phyloP scores from a whole-genome alignment of 2,797 vertebrate genomes.

The Gouania willdenowi region DNA sequence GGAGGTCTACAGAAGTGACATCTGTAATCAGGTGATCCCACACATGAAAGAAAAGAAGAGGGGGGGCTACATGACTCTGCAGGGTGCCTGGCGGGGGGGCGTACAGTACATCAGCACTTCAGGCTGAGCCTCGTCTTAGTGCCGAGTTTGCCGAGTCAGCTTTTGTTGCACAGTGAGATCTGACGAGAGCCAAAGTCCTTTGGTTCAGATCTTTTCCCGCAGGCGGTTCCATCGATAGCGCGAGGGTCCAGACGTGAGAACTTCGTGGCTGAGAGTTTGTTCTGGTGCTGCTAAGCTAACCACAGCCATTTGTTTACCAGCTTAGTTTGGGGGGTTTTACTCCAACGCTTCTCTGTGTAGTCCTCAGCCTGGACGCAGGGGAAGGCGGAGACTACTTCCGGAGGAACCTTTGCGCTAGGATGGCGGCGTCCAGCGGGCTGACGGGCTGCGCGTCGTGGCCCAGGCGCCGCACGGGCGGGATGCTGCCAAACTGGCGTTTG shows the following conservation, averaged over 20 bases:
- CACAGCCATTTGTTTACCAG: conserved; percentile 10
- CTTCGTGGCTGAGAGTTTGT: conserved; percentile 32
- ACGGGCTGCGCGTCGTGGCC: conserved; percentile 96
- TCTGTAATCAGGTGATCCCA: conserved; percentile 52
- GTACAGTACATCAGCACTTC: conserved; percentile 31
- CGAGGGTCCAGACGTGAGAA: conserved; percentile 29
- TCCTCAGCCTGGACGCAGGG: conserved; percentile 7
- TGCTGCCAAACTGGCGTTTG: conserved; percentile 90
- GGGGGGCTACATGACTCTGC: conserved; percentile 83
- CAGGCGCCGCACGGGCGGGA: conserved; percentile 89
- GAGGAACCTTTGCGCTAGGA: conserved; percentile 94
- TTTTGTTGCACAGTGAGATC: conserved; percentile 49
- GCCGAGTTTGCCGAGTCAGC: conserved; percentile 21
- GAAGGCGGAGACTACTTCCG: conserved; percentile 77
- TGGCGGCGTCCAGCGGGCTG: conserved; percentile 92
- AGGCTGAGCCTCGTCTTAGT: conserved; percentile 26
- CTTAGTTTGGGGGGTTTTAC: conserved; percentile 20
- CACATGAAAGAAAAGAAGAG: conserved; percentile 44
- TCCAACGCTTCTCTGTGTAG: conserved; percentile 24
- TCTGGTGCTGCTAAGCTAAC: conserved; percentile 25
- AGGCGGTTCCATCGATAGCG: conserved; percentile 12
- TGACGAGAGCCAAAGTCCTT: conserved; percentile 40
- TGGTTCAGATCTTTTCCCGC: conserved; percentile 45
- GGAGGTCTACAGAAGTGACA: conserved; percentile 54
- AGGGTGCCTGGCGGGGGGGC: neutral